Evolutionary conservation across 2,113 vertebrate genomes (phyloP), one percentile per base, ranked within the genome.

Genomic region (Rhinoptilus africanus): DNA sequence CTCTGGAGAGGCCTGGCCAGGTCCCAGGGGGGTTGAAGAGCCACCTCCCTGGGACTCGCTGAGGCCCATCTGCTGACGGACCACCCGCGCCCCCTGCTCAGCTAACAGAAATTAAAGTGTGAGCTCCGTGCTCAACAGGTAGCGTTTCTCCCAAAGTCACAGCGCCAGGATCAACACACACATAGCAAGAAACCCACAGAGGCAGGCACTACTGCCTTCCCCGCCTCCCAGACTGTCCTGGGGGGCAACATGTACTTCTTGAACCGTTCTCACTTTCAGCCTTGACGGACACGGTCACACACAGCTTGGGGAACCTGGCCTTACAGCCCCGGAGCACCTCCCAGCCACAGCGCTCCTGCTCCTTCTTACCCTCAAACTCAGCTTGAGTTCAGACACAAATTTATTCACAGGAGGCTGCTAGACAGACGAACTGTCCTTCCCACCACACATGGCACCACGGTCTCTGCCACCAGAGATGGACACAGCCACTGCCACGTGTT

Each of bases 91-190:
- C 68, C 59, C 67, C 53, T 43, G 59, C 17, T 27, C 50, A 87
- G 54, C 39, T 66, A 66, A 81, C 8, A 63, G 14, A 56, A 91
- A 45, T n/a, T 24, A 35, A 81, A 67, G 39, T 14, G 20, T n/a
- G 53, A 81, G 64, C 10, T 17, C 50, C 16, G 13, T 53, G 24
- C 34, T 66, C 63, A 48, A 69, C 24, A 39, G 30, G 45, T 2
- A 34, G 35, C 0, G 0, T 50, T 53, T 39, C 37, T 75, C 47
- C 35, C 35, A 54, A 66, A 2, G 7, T 45, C n/a, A 66, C 20
- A 69, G 39, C 19, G 7, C 35, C 50, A 77, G 39, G 41, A 94
- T 14, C 64, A 83, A 66, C 10, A 28, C 0, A 0, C 12, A 27
- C 19, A 77, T 0, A 51, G 35, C 54, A 88, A 60, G 67, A 92